A percentile compares a stretch with the other conserved stretches of the same genome.
phyloP scores from a whole-genome alignment of 2,888 invertebrate species.

The Cancer borealis region DNA sequence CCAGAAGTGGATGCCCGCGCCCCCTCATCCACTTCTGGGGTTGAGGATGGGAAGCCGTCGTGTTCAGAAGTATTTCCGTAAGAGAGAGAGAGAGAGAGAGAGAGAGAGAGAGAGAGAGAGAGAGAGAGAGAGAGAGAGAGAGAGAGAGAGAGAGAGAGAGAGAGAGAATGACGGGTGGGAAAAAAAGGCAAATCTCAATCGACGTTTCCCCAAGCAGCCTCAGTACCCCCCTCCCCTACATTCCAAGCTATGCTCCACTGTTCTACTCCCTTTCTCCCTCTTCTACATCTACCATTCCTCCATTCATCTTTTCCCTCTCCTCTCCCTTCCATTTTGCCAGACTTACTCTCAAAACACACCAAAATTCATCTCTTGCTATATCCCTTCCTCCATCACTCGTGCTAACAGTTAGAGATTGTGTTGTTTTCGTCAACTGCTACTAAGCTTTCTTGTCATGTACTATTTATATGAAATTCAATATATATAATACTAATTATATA shows the following conservation, averaged over 20 bases:
- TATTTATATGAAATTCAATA: not conserved
- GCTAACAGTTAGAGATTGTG: not conserved
- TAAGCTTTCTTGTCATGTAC: not conserved
- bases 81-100: slow-evolving; percentile 43
- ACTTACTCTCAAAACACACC: not conserved
- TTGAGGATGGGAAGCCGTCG: not conserved
- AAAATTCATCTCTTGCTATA: not conserved
- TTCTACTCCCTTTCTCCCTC: not conserved
- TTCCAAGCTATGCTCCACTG: not conserved
- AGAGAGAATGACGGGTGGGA: slow-evolving; percentile 26
- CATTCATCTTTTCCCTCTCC: not conserved
- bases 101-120: slow-evolving; percentile 39
- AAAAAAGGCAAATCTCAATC: not conserved
- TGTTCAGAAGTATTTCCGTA: not conserved
- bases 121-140: slow-evolving; percentile 23
- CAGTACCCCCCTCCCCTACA: not conserved
- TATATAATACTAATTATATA: not conserved
- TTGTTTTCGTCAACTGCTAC: not conserved
- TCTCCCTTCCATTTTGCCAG: slow-evolving; percentile 22
- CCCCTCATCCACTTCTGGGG: no score
- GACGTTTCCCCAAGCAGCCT: not conserved
- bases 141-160: not conserved
- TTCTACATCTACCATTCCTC: not conserved
- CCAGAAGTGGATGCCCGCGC: not conserved
- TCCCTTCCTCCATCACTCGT: not conserved